Percentiles rank a stretch among this genome's conserved stretches.
Conservation (phyloP, 1,140 invertebrate genomes). For the Lysiphlebus fabarum region DNA sequence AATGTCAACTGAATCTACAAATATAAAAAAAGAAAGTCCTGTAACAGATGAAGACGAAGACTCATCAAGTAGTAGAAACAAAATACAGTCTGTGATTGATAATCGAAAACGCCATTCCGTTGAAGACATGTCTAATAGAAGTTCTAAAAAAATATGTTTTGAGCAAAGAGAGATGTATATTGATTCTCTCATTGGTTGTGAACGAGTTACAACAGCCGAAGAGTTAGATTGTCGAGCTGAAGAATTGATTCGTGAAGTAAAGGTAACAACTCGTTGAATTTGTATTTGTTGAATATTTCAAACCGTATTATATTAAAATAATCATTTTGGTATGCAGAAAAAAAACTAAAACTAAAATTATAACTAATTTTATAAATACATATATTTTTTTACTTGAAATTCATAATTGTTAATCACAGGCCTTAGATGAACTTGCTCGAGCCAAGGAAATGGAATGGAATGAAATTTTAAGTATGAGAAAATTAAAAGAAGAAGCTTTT, state of each 20-base stretch:
- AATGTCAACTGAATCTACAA: slow-evolving; percentile 29
- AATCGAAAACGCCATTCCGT: slow-evolving; percentile 39
- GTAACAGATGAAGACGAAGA: slow-evolving; percentile 24
- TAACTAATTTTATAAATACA: slow-evolving; percentile 11
- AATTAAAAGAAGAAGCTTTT: slow-evolving; percentile 77
- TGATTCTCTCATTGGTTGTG: slow-evolving; percentile 41
- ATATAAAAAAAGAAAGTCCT: slow-evolving; percentile 38
- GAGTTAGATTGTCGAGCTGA: slow-evolving; percentile 45
- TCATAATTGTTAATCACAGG: slow-evolving; percentile 52
- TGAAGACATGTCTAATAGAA: slow-evolving; percentile 38
- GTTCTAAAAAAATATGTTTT: slow-evolving; percentile 42
- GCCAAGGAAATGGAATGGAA: slow-evolving; percentile 84
- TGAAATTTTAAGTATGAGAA: slow-evolving; percentile 72
- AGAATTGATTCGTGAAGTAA: slow-evolving; percentile 43
- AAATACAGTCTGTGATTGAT: slow-evolving; percentile 27
- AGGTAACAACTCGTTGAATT: slow-evolving; percentile 33
- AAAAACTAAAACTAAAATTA: too few species aligned
- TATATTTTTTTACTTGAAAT: too few species aligned
- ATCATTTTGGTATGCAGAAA: too few species aligned
- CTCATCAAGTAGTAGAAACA: slow-evolving; percentile 3
- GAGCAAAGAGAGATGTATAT: slow-evolving; percentile 48
- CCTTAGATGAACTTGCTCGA: slow-evolving; percentile 65
- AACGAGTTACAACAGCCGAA: slow-evolving; percentile 41
- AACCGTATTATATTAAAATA: too few species aligned
- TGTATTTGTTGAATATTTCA: not conserved